These are phyloP conservation scores for Chloroceryle aenea DNA, from an alignment of 2,113 vertebrate species.

Conservation along the genomic window DNA sequence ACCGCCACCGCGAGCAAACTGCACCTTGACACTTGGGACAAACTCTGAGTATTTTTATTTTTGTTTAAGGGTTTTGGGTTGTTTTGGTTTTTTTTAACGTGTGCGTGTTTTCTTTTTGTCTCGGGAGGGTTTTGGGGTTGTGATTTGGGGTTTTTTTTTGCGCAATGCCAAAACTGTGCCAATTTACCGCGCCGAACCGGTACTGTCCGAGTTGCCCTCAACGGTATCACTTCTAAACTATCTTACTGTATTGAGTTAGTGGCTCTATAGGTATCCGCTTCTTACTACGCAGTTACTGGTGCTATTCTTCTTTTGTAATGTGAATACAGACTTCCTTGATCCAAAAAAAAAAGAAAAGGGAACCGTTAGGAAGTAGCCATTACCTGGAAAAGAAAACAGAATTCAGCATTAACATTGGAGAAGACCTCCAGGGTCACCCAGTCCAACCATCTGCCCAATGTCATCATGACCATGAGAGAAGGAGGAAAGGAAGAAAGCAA, in stretches of 20 bases:
- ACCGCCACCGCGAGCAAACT: conserved; percentile 32
- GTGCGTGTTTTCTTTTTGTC: neutral
- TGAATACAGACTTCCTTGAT: conserved; percentile 90
- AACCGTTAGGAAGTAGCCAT: conserved; percentile 79
- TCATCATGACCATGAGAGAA: neutral
- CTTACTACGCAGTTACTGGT: conserved; percentile 90
- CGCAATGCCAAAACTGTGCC: conserved; percentile 69
- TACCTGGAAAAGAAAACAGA: conserved; percentile 32
- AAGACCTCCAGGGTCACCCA: too few species aligned
- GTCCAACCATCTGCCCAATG: too few species aligned
- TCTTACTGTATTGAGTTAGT: conserved; percentile 85
- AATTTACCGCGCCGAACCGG: conserved; percentile 66
- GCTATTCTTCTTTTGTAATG: conserved; percentile 93
- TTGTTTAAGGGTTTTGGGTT: neutral
- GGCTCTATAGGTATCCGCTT: conserved; percentile 81
- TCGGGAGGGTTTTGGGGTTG: neutral
- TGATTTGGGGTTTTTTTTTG: neutral
- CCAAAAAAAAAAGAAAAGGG: conserved; percentile 57
- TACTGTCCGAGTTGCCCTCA: conserved; percentile 64
- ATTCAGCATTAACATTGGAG: neutral
- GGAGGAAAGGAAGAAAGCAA: neutral
- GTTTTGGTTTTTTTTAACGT: neutral
- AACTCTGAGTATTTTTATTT: conserved; percentile 20
- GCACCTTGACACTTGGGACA: conserved; percentile 66
- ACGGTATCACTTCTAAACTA: conserved; percentile 72